Evolutionary conservation across 2,888 invertebrate genomes (phyloP).

Genomic region (Drymonia ruficornis): DNA sequence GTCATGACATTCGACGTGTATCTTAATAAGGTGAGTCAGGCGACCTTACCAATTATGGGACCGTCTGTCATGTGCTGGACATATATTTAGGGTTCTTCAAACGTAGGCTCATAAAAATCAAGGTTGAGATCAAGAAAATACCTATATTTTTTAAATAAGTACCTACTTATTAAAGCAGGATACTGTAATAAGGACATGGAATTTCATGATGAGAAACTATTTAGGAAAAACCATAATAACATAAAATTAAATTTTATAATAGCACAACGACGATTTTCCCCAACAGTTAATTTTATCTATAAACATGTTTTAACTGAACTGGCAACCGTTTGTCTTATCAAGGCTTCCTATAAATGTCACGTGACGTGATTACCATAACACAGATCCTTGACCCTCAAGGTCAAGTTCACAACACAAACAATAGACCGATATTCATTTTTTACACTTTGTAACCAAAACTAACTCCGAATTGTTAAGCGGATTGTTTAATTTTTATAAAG

Average conservation of each 20-base stretch:
- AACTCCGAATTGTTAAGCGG: background rate
- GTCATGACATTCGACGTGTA: constrained; percentile 24
- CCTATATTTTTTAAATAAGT: too few species aligned
- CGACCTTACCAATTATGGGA: constrained; percentile 42
- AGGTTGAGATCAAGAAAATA: too few species aligned
- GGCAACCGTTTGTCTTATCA: too few species aligned
- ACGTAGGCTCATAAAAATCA: too few species aligned
- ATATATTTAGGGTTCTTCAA: background rate
- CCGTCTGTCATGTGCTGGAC: constrained; percentile 1
- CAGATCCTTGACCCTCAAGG: constrained; percentile 32
- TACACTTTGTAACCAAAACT: background rate
- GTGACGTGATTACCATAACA: constrained; percentile 10
- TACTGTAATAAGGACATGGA: too few species aligned
- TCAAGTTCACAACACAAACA: constrained; percentile 8
- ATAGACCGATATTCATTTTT: background rate
- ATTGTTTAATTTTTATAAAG: too few species aligned
- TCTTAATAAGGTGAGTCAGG: constrained; percentile 30
- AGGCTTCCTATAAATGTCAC: too few species aligned
- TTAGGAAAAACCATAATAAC: background rate
- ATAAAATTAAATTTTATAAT: background rate
- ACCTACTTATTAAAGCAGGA: too few species aligned
- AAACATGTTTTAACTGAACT: background rate
- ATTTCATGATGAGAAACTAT: too few species aligned
- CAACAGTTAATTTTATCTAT: too few species aligned
- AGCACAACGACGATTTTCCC: background rate